Evolutionary conservation across 1,140 invertebrate genomes (phyloP), one percentile per base, ranked within the genome.

Genomic region (Drosophila persimilis): DNA sequence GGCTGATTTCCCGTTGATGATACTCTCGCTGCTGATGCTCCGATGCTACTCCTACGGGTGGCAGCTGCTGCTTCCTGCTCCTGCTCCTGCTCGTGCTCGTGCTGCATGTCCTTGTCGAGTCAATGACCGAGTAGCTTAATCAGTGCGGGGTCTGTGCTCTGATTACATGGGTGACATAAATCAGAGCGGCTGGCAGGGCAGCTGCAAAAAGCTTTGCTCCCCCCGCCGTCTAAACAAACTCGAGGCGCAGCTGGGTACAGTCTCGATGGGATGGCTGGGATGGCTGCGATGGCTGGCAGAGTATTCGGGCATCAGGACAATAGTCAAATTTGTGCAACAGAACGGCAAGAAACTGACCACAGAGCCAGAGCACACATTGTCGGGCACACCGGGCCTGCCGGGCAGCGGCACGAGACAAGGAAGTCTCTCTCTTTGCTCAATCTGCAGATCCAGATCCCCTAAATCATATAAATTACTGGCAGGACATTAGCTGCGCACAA

Each of bases 131-230:
- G 61, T 80, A 88, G 83, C 81, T 86, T 88, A 86, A 86, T 86
- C 81, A 86, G 65, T 73, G 67, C 47, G 44, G 35, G 35, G 11
- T 39, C 35, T 39, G 35, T 39, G 35, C 35, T 39, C 35, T 70
- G 73, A 88, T 86, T 86, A 88, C 81, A 88, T 88, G 77, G 73
- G 66, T 81, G 81, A 86, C 81, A 86, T 88, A 86, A 85, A 85
- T 86, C 80, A 80, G 51, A 79, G 62, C 56, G 47, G 57, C 45
- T 31, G 29, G 43, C 60, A 73, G 45, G 50, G 50, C 81, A 88
- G 81, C 81, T 88, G 81, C 81, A 71, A 85, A 39, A 85, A 86
- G 80, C 80, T 84, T 63, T 51, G 17, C 13, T 13, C 8, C n/a
- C 22, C n/a, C 43, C 50, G 46, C 43, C 50, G 50, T 54, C 61